A percentile compares a stretch with the other conserved stretches of the same genome.
Evolutionary conservation across 2,113 vertebrate genomes (phyloP).

Genomic region (Entelurus aequoreus): DNA sequence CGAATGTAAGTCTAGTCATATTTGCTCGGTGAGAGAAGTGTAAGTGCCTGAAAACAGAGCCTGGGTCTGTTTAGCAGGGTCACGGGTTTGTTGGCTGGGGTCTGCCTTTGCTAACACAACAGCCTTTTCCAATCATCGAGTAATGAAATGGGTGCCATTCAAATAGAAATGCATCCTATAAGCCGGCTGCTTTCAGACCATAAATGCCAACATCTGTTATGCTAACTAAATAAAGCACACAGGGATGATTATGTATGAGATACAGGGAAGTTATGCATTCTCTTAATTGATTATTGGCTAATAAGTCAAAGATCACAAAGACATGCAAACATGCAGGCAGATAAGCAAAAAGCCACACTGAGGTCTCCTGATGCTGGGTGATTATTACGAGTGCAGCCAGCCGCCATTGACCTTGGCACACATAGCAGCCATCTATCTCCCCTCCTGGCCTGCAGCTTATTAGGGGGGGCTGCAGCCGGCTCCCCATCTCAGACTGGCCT

Average conservation of each 20-base stretch:
- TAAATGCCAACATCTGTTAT: constrained; percentile 66
- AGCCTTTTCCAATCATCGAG: constrained; percentile 71
- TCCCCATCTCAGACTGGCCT: constrained; percentile 60
- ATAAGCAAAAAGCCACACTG: constrained; percentile 36
- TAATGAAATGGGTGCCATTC: constrained; percentile 70
- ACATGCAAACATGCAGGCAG: constrained; percentile 17
- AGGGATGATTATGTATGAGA: constrained; percentile 32
- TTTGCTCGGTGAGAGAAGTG: constrained; percentile 32
- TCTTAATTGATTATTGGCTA: constrained; percentile 53
- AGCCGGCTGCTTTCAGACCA: constrained; percentile 58
- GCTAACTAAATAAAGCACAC: constrained; percentile 25
- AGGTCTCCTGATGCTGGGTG: constrained; percentile 46
- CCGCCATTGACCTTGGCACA: constrained; percentile 57
- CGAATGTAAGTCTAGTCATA: constrained; percentile 8
- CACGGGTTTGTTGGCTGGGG: constrained; percentile 55
- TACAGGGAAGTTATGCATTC: constrained; percentile 38
- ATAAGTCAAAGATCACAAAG: constrained; percentile 34
- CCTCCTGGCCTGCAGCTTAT: constrained; percentile 57
- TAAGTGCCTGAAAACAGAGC: constrained; percentile 27
- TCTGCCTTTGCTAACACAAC: constrained; percentile 57
- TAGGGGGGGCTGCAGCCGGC: constrained; percentile 53
- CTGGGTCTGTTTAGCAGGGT: constrained; percentile 55
- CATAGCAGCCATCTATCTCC: constrained; percentile 24
- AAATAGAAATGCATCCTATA: constrained; percentile 63
- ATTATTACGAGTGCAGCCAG: constrained; percentile 44